Evolutionary conservation across 2,888 invertebrate species (phyloP).

Genomic region (Agrypnus murinus): DNA sequence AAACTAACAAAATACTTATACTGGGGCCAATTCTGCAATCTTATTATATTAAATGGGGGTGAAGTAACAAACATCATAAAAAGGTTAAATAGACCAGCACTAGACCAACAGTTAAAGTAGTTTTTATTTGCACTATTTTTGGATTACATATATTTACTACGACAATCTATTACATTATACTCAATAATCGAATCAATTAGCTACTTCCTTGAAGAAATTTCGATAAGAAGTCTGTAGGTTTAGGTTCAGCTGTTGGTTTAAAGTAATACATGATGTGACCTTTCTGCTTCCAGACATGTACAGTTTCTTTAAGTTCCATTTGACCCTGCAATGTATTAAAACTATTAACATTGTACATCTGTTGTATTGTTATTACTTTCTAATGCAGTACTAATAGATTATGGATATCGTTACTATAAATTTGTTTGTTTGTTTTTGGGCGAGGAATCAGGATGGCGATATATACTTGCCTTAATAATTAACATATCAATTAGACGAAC

Average conservation of each 20-base stretch:
- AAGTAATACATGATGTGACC: constrained; percentile 92
- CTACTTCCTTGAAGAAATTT: constrained; percentile 34
- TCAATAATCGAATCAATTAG: constrained; percentile 19
- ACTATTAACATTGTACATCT: too few species aligned
- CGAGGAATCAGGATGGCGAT: too few species aligned
- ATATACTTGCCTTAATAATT: constrained; percentile 87
- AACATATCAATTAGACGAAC: constrained; percentile 93
- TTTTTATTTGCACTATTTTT: not conserved
- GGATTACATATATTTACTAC: not conserved
- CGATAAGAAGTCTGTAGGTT: constrained; percentile 89
- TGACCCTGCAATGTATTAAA: constrained; percentile 80
- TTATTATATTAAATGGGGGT: too few species aligned
- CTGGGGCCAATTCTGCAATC: too few species aligned
- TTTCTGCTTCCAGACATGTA: constrained; percentile 91
- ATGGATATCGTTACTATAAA: too few species aligned
- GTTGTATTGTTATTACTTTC: too few species aligned
- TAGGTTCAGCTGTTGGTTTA: constrained; percentile 87
- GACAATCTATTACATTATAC: not conserved
- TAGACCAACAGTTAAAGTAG: not conserved
- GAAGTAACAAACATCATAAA: too few species aligned
- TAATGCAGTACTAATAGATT: too few species aligned
- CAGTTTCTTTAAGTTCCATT: constrained; percentile 94
- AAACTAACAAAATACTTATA: too few species aligned
- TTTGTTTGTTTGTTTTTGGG: too few species aligned
- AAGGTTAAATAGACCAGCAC: too few species aligned